Conservation (phyloP, 2,113 vertebrate species). For the Albula glossodonta region DNA sequence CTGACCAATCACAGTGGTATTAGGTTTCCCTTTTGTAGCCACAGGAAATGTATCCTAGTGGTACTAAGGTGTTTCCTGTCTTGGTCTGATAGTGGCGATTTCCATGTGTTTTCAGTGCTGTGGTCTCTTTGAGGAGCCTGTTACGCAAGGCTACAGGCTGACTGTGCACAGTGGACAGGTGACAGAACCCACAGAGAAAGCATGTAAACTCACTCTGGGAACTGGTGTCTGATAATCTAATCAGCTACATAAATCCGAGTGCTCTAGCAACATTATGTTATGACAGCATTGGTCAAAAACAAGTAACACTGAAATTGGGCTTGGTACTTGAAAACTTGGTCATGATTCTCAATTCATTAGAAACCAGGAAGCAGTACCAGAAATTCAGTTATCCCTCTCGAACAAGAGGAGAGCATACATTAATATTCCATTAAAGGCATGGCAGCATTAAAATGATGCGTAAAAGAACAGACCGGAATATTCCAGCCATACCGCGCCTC, state of each 20-base stretch:
- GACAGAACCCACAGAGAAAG: not conserved
- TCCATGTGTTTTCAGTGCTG: not conserved
- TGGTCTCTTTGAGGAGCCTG: not conserved
- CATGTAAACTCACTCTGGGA: not conserved
- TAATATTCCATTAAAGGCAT: not conserved
- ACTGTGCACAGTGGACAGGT: not conserved
- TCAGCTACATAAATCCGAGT: not conserved
- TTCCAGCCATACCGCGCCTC: not conserved
- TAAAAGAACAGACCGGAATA: not conserved
- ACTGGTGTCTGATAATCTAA: not conserved
- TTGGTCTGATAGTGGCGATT: conserved; percentile 15
- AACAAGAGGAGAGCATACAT: not conserved
- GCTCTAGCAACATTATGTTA: not conserved
- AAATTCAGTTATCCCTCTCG: not conserved
- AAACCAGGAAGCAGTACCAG: not conserved
- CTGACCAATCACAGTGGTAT: too few relatives aligned
- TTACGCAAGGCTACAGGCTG: not conserved
- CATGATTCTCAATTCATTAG: not conserved
- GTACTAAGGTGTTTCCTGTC: conserved; percentile 30
- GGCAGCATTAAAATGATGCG: not conserved
- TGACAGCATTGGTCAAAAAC: not conserved
- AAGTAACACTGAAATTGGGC: not conserved
- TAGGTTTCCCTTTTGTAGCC: conserved; percentile 3
- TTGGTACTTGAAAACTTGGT: not conserved
- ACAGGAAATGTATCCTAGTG: conserved; percentile 9